Conservation (phyloP, 2,888 invertebrate species). For the Sisyra nigra region DNA sequence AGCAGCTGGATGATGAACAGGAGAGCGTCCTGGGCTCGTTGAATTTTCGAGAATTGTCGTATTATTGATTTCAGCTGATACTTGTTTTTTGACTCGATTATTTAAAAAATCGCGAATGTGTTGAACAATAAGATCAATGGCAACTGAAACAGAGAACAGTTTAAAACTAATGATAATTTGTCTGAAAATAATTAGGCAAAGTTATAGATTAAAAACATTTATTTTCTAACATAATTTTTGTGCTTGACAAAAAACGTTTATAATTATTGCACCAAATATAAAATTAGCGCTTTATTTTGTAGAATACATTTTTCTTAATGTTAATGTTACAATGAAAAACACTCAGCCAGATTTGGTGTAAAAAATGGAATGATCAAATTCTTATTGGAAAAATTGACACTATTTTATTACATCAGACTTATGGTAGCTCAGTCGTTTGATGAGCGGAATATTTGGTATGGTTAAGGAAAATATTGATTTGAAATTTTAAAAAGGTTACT, state of each 20-base stretch:
- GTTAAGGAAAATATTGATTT: no score
- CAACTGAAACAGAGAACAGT: slow-evolving; percentile 78
- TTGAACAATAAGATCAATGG: slow-evolving; percentile 93
- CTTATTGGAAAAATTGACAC: no score
- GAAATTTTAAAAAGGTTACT: background rate
- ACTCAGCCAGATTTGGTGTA: no score
- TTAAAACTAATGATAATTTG: no score
- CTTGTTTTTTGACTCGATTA: slow-evolving; percentile 28
- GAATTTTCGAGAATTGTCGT: slow-evolving; percentile 2
- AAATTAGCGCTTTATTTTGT: background rate
- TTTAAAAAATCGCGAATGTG: slow-evolving; percentile 85
- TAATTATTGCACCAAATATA: background rate
- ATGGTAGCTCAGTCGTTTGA: no score
- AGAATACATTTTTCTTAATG: background rate
- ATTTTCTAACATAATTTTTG: background rate
- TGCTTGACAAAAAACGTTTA: background rate
- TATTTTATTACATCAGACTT: no score
- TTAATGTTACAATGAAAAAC: background rate
- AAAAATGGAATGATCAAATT: no score
- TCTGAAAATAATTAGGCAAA: background rate
- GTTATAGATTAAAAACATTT: background rate
- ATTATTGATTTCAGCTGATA: slow-evolving; percentile 1
- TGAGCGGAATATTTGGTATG: background rate
- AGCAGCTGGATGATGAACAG: slow-evolving; percentile 16
- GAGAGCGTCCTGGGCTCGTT: slow-evolving; percentile 11